These are phyloP conservation scores for Sebastes variabilis DNA, from an alignment of 2,797 vertebrate genomes.

Conservation along the genomic window DNA sequence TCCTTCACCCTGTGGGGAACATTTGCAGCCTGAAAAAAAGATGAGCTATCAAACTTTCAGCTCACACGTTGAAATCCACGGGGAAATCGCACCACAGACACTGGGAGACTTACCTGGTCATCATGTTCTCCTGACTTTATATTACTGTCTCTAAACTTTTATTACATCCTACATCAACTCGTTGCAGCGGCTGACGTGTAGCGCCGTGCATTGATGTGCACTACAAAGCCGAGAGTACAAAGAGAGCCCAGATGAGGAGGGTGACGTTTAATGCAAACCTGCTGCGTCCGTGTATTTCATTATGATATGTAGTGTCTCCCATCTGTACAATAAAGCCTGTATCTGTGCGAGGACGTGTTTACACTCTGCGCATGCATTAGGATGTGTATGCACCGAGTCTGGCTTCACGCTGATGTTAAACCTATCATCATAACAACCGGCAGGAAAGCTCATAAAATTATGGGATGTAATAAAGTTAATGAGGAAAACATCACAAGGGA, in stretches of 20 bases:
- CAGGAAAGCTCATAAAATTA: constrained; percentile 62
- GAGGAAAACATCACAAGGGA: constrained; percentile 55
- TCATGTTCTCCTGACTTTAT: constrained; percentile 31
- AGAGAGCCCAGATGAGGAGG: constrained; percentile 22
- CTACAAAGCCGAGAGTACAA: constrained; percentile 36
- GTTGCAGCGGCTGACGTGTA: constrained; percentile 9
- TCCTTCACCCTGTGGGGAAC: constrained; percentile 3
- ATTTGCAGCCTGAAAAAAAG: neutral
- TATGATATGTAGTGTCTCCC: constrained; percentile 26
- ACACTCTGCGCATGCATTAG: neutral
- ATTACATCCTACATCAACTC: constrained; percentile 49
- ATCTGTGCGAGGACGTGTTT: constrained; percentile 4
- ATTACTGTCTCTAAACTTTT: constrained; percentile 42
- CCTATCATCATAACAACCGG: constrained; percentile 55
- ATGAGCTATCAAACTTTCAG: neutral
- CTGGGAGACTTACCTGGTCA: constrained; percentile 31
- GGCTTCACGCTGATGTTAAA: constrained; percentile 53
- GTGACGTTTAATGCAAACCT: constrained; percentile 25
- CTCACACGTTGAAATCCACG: constrained; percentile 6
- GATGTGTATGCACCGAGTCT: constrained; percentile 12
- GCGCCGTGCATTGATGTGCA: constrained; percentile 7
- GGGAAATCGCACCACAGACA: neutral
- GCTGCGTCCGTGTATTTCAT: constrained; percentile 45
- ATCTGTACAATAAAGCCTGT: constrained; percentile 45
- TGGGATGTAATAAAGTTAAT: constrained; percentile 67